Conservation (phyloP, 2,888 invertebrate species). For the Hirtodrosophila alboralis region DNA sequence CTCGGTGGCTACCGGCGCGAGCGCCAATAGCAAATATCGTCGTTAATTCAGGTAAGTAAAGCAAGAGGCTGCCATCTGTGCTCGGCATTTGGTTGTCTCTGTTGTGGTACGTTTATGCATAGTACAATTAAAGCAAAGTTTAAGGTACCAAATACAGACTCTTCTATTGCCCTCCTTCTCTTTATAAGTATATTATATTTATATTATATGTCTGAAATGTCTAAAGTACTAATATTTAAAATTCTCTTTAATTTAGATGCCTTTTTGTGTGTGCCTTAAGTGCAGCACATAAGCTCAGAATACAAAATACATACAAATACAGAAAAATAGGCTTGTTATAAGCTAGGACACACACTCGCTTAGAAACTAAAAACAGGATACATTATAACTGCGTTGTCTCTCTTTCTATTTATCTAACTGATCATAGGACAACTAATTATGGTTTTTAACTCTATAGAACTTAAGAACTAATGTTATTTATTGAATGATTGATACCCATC, state of each 20-base stretch:
- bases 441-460: constrained; percentile 43
- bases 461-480: constrained; percentile 63
- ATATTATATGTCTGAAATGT: constrained; percentile 26
- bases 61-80: constrained; percentile 5
- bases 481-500: constrained; percentile 25
- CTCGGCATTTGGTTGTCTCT: constrained; percentile 25
- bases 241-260: constrained; percentile 82
- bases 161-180: constrained; percentile 11
- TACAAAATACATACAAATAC: constrained; percentile 46
- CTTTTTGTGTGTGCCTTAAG: constrained; percentile 62
- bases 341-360: constrained; percentile 68
- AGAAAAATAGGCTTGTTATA: constrained; percentile 60
- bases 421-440: constrained; percentile 58
- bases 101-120: constrained; percentile 37
- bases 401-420: constrained; percentile 36
- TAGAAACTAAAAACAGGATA: constrained; percentile 70
- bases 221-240: constrained; percentile 65
- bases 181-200: constrained; percentile 14
- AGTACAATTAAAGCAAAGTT: constrained; percentile 28
- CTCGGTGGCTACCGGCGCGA: constrained; percentile 56
- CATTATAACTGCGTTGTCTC: constrained; percentile 52
- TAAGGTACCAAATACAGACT: constrained; percentile 47
- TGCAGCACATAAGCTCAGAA: constrained; percentile 59
- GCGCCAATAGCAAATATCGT: constrained; percentile 73
- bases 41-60: constrained; percentile 66